phyloP scores from a whole-genome alignment of 2,113 vertebrate species.

The Otus sunia region DNA sequence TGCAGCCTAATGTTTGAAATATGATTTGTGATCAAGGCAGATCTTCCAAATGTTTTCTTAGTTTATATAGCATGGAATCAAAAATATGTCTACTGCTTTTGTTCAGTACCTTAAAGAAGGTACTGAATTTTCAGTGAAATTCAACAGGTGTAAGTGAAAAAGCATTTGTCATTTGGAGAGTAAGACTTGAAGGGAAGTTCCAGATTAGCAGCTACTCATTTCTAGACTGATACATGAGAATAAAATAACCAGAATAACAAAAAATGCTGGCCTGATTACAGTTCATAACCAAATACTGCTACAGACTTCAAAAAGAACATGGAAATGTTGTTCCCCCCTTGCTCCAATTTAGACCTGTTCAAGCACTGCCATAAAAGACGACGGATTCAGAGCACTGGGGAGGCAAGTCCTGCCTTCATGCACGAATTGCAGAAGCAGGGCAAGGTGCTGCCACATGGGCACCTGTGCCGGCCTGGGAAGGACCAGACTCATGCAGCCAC shows the following conservation, averaged over 20 bases:
- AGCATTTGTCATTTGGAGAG: neutral
- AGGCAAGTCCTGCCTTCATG: neutral
- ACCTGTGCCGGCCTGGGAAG: neutral
- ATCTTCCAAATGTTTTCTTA: neutral
- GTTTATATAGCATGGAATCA: neutral
- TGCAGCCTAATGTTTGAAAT: neutral
- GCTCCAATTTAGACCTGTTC: neutral
- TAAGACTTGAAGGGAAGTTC: neutral
- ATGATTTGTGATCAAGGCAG: neutral
- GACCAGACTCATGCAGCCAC: fast-evolving
- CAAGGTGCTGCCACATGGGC: fast-evolving
- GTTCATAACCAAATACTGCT: neutral
- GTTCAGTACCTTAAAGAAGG: neutral
- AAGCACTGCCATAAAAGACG: neutral
- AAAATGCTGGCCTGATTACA: neutral
- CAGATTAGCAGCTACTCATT: neutral
- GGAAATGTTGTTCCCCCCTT: neutral
- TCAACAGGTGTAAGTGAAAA: neutral
- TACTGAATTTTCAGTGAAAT: neutral
- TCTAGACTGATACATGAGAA: neutral
- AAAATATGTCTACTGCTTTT: neutral
- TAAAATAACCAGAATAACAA: neutral
- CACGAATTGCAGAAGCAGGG: neutral
- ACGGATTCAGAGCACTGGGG: neutral
- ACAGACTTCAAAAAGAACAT: neutral